Evolutionary conservation across 2,113 vertebrate species (phyloP).

Genomic region (Apteryx owenii): DNA sequence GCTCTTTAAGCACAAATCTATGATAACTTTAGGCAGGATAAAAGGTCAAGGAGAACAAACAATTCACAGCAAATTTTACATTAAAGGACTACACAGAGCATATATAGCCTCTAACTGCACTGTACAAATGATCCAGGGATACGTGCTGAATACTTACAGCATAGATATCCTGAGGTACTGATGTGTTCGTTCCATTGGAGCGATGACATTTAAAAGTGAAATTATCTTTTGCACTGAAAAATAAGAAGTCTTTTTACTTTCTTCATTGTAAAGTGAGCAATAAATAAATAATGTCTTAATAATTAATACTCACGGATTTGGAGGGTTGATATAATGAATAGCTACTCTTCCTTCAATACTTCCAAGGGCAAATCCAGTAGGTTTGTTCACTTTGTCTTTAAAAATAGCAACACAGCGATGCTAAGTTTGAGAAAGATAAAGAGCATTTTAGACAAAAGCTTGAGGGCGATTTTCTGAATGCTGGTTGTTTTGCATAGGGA

Average conservation of each 20-base stretch:
- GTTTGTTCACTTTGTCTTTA: constrained; percentile 99
- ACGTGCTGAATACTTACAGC: constrained; percentile 81
- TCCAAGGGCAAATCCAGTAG: constrained; percentile 96
- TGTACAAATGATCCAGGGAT: not conserved
- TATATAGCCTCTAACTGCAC: not conserved
- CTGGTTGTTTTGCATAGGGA: not conserved
- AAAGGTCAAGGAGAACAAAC: not conserved
- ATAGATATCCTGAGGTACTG: constrained; percentile 97
- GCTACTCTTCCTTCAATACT: constrained; percentile 98
- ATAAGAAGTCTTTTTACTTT: not conserved
- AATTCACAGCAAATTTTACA: not conserved
- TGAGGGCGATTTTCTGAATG: not conserved
- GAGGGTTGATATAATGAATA: constrained; percentile 98
- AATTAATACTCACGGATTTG: constrained; percentile 91
- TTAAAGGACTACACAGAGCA: too few species aligned
- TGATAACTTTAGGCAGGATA: not conserved
- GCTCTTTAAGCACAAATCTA: not conserved
- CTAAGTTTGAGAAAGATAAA: constrained; percentile 67
- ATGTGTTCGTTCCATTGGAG: constrained; percentile 98
- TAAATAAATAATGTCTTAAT: not conserved
- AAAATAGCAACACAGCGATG: constrained; percentile 99
- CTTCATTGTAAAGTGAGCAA: not conserved
- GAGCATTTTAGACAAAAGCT: not conserved
- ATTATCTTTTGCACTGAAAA: constrained; percentile 95
- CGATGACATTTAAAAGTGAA: constrained; percentile 99